Percentiles rank a stretch among this genome's conserved stretches.
phyloP scores from a whole-genome alignment of 1,140 invertebrate species.

The Habropoda laboriosa region DNA sequence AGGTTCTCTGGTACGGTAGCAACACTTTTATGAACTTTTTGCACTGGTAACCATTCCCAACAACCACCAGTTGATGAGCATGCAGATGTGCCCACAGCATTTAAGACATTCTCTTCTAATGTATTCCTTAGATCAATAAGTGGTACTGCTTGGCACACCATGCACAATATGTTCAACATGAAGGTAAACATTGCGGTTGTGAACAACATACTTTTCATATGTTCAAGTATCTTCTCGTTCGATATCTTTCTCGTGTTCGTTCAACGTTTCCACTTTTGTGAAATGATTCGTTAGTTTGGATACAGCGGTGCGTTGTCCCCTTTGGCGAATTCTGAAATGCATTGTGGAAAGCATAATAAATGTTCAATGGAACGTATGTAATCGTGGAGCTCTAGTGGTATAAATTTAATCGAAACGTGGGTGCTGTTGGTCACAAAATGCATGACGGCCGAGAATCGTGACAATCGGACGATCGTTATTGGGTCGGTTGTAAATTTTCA shows the following conservation, averaged over 20 bases:
- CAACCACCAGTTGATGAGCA: conserved; percentile 56
- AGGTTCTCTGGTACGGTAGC: conserved; percentile 26
- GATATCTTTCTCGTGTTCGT: conserved; percentile 24
- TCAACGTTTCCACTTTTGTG: conserved; percentile 2
- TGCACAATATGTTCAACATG: conserved; percentile 23
- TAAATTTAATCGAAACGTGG: conserved; percentile 11
- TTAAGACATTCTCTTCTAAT: conserved; percentile 24
- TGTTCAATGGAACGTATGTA: neutral
- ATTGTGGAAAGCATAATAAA: neutral
- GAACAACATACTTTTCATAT: conserved; percentile 18
- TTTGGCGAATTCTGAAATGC: conserved; percentile 1
- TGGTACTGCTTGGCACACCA: conserved; percentile 27
- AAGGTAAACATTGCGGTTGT: neutral
- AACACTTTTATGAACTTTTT: conserved; percentile 11
- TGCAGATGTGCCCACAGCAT: conserved; percentile 23
- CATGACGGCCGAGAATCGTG: neutral
- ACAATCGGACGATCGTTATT: conserved; percentile 18
- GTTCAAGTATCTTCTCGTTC: conserved; percentile 1
- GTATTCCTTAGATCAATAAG: conserved; percentile 7
- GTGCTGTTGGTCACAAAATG: neutral
- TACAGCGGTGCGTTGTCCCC: conserved; percentile 3
- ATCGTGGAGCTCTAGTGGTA: no score
- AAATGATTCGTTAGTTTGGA: conserved; percentile 19
- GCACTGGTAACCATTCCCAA: conserved; percentile 60
- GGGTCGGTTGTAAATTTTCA: conserved; percentile 5